phyloP scores from a whole-genome alignment of 2,113 vertebrate genomes.

The Syngnathus floridae region DNA sequence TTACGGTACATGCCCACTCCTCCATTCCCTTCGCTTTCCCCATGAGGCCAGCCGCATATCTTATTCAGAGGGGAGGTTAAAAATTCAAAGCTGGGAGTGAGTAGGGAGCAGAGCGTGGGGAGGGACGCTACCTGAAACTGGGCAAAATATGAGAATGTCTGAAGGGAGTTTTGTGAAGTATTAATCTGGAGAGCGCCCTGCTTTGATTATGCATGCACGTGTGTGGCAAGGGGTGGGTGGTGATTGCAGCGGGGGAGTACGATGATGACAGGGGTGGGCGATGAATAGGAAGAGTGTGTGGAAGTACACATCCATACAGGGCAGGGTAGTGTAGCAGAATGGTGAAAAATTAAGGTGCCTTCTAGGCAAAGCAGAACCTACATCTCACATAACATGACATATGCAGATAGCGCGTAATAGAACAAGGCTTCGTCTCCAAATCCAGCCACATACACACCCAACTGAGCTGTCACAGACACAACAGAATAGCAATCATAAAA shows the following conservation, averaged over 20 bases:
- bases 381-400: slow-evolving; percentile 51
- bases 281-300: slow-evolving; percentile 27
- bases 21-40: slow-evolving; percentile 41
- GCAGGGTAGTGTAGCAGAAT: slow-evolving; percentile 40
- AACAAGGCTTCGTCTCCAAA: slow-evolving; percentile 29
- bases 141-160: slow-evolving; percentile 65
- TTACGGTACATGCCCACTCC: slow-evolving; percentile 37
- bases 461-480: slow-evolving; percentile 10
- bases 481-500: slow-evolving; percentile 9
- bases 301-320: slow-evolving; percentile 53
- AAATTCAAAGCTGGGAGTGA: slow-evolving; percentile 63
- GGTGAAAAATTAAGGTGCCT: slow-evolving; percentile 70
- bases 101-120: slow-evolving; percentile 25
- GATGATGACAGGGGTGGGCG: slow-evolving; percentile 30
- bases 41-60: slow-evolving; percentile 56
- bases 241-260: slow-evolving; percentile 22
- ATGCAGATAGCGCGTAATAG: slow-evolving; percentile 52
- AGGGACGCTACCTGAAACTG: slow-evolving; percentile 62
- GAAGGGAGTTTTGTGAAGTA: slow-evolving; percentile 64
- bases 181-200: slow-evolving; percentile 61
- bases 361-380: slow-evolving; percentile 51
- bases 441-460: slow-evolving; percentile 16
- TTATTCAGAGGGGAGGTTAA: slow-evolving; percentile 73
- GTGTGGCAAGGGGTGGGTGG: slow-evolving; percentile 21
- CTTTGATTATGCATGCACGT: slow-evolving; percentile 59